Evolutionary conservation across 2,888 invertebrate species (phyloP).

Genomic region (Aquatica leii): DNA sequence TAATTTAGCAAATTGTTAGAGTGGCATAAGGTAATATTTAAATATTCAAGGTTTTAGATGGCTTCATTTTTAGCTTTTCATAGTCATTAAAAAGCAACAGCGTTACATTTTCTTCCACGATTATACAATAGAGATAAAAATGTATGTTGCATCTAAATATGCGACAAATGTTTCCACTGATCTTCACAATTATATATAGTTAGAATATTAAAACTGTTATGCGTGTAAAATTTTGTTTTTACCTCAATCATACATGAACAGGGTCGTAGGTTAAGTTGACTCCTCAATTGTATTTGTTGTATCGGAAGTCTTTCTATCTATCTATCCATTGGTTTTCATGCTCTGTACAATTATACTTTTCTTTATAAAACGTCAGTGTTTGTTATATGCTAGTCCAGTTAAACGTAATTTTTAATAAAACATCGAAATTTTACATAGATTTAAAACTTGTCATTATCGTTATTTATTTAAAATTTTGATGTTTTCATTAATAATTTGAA

Average conservation of each 20-base stretch:
- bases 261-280: constrained; percentile 38
- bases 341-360: too few relatives aligned
- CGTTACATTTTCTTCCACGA: neutral
- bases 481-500: constrained; percentile 29
- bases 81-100: constrained; percentile 21
- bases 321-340: too few relatives aligned
- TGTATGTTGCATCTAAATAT: too few relatives aligned
- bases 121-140: too few relatives aligned
- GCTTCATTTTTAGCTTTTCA: constrained; percentile 17
- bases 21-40: constrained; percentile 14
- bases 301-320: too few relatives aligned
- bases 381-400: constrained; percentile 55
- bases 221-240: constrained; percentile 17
- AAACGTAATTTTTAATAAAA: constrained; percentile 26
- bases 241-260: constrained; percentile 34
- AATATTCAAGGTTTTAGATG: constrained; percentile 27
- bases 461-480: constrained; percentile 9
- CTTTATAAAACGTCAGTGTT: constrained; percentile 46
- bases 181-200: neutral
- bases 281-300: too few relatives aligned
- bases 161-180: too few relatives aligned
- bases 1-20: constrained; percentile 18
- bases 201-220: too few relatives aligned
- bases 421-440: constrained; percentile 14
- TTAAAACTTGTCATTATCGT: neutral